These are phyloP conservation scores for Penelope pileata DNA, from an alignment of 2,113 vertebrate genomes.

Conservation along the genomic window DNA sequence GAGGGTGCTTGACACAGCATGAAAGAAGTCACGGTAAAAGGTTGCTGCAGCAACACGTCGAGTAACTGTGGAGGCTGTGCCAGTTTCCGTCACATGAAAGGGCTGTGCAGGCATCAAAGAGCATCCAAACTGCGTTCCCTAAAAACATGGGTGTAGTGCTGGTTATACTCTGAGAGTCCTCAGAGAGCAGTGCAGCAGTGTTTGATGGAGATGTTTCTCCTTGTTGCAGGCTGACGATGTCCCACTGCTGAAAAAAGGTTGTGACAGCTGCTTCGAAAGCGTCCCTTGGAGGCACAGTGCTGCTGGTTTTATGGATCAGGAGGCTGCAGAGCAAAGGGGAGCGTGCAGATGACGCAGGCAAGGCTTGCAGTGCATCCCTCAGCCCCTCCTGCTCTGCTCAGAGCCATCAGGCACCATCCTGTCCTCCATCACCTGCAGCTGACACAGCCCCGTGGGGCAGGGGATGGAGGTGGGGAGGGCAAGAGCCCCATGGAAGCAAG, in stretches of 20 bases:
- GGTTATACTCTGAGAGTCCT: neutral
- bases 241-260: neutral
- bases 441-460: neutral
- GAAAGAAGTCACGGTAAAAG: neutral
- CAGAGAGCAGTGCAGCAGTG: accelerated
- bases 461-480: accelerated
- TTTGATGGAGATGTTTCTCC: neutral
- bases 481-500: neutral
- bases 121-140: neutral
- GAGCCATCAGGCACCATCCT: neutral
- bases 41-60: neutral
- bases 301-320: accelerated
- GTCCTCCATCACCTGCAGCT: neutral
- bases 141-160: accelerated
- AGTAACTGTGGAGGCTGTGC: neutral
- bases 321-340: neutral
- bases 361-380: neutral
- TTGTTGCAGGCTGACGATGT: neutral
- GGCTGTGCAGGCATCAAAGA: neutral
- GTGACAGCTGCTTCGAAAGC: accelerated
- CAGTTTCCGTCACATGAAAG: neutral
- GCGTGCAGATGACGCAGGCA: accelerated
- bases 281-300: neutral
- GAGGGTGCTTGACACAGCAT: neutral
- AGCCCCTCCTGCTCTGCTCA: neutral